These are phyloP conservation scores for Acanthoscelides obtectus DNA, from an alignment of 2,888 invertebrate species.

Conservation along the genomic window DNA sequence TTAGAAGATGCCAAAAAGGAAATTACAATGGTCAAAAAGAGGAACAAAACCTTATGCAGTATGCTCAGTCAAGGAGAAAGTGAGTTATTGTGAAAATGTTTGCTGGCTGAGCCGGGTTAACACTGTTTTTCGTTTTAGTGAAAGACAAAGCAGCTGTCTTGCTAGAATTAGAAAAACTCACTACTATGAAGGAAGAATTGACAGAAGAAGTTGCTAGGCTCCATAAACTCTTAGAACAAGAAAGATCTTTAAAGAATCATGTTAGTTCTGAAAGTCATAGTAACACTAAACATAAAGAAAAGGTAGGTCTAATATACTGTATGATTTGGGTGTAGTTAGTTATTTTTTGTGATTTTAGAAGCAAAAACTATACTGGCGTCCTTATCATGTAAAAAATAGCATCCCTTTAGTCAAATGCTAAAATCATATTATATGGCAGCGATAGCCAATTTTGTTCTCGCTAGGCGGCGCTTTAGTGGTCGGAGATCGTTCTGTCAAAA, in stretches of 20 bases:
- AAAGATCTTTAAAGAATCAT: constrained; percentile 52
- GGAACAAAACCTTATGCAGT: constrained; percentile 39
- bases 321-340: no score
- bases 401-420: no score
- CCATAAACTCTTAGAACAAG: constrained; percentile 70
- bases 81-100: constrained; percentile 20
- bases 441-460: no score
- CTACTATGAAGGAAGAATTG: constrained; percentile 66
- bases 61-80: constrained; percentile 43
- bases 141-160: constrained; percentile 74
- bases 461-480: no score
- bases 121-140: constrained; percentile 54
- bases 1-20: constrained; percentile 36
- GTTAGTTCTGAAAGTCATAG: constrained; percentile 11
- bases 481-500: no score
- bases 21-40: constrained; percentile 36
- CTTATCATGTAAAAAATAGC: no score
- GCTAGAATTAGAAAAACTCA: constrained; percentile 66
- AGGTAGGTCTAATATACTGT: no score
- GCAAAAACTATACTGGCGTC: no score
- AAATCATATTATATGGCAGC: no score
- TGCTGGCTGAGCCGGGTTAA: neutral
- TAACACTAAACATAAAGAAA: constrained; percentile 15
- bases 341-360: no score
- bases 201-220: constrained; percentile 64